Evolutionary conservation across 2,888 invertebrate species (phyloP), one percentile per base, ranked within the genome.

Genomic region (Aethes cnicana): DNA sequence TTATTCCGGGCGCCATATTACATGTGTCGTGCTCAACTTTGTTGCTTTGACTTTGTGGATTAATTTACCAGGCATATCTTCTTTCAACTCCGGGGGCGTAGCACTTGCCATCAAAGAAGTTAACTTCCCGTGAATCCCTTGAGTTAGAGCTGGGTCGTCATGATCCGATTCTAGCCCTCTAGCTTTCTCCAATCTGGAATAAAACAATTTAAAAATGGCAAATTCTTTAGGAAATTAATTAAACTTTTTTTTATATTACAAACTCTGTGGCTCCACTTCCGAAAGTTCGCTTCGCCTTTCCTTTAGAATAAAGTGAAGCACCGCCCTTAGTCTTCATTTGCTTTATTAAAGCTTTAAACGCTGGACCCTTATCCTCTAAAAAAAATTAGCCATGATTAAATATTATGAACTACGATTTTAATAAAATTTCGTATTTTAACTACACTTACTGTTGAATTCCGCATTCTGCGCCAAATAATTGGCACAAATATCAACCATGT

Each of bases 311-410:
- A 6, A 85, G 62, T 30, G 53, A 53, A 11, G 73, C 74, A 2
- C 64, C 66, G 0, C 69, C 59, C 50, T 73, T 72, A 1, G 56
- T 58, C 8, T 66, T 72, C 80, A 87, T 73, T 16, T 69, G 52
- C 43, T 72, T 64, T 0, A 80, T 25, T 12, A 87, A 57, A 6
- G 74, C 26, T 52, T 64, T 66, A 54, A 83, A 84, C 3, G 81
- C 81, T 7, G 78, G 77, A 1, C 85, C 84, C 59, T 87, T 87
- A 8, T 81, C 73, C 73, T 84, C 86, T 86, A 62, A 9, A 64
- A 36, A 14, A 37, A 17, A 6, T 33, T 33, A 17, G 17, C 2
- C 2, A 20, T 23, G 9, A 4, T n/a, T 18, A 9, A 25, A 8
- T 11, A 17, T 28, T 8, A 9, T 11, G 14, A 16, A 12, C 25